Evolutionary conservation across 2,797 vertebrate species (phyloP).

Genomic region (Oreonectes daqikongensis): DNA sequence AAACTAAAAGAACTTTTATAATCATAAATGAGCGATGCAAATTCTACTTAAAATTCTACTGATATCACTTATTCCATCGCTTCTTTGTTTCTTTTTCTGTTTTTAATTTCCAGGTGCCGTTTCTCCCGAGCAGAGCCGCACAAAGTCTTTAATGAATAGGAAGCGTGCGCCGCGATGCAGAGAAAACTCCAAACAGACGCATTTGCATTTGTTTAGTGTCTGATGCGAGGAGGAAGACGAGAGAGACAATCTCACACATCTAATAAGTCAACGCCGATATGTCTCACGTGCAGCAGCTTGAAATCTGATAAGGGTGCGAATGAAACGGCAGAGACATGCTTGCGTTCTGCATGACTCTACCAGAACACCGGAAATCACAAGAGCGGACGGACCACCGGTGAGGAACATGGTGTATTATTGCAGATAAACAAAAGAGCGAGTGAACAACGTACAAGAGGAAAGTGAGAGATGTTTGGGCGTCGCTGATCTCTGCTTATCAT

Average conservation of each 20-base stretch:
- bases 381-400: not conserved
- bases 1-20: too few species aligned
- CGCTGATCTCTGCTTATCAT: not conserved
- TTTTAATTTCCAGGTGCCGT: constrained; percentile 7
- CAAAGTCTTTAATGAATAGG: constrained; percentile 48
- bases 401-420: not conserved
- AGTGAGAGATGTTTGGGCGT: not conserved
- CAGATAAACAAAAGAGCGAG: not conserved
- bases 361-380: constrained; percentile 35
- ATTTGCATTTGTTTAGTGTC: constrained; percentile 56
- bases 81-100: too few species aligned
- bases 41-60: too few species aligned
- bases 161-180: constrained; percentile 46
- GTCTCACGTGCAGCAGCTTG: constrained; percentile 32
- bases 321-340: constrained; percentile 34
- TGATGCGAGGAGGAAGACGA: constrained; percentile 33
- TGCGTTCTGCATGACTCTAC: constrained; percentile 29
- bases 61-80: too few species aligned
- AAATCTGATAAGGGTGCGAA: constrained; percentile 33
- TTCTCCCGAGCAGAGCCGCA: constrained; percentile 37
- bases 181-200: constrained; percentile 26
- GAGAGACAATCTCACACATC: constrained; percentile 26
- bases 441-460: not conserved
- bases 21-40: too few species aligned
- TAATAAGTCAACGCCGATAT: constrained; percentile 14